phyloP scores from a whole-genome alignment of 2,797 vertebrate species.

The Helostoma temminkii region DNA sequence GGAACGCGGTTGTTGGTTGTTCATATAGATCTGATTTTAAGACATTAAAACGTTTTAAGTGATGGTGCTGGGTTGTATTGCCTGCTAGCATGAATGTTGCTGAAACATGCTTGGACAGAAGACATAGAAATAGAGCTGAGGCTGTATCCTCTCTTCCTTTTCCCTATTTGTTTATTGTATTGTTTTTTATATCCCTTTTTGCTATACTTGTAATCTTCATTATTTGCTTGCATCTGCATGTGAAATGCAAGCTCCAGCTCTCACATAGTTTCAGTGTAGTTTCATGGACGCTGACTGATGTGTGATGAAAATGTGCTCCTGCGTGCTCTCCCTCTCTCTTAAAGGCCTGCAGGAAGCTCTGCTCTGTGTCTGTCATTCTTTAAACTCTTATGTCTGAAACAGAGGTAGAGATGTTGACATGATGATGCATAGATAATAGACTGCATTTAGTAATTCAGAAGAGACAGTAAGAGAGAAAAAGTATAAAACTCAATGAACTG shows the following conservation, averaged over 20 bases:
- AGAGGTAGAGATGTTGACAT: conserved; percentile 20
- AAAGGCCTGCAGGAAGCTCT: conserved; percentile 20
- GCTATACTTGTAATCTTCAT: not conserved
- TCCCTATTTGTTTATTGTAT: conserved; percentile 1
- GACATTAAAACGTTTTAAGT: not conserved
- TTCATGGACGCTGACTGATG: conserved; percentile 30
- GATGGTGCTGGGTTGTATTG: no score
- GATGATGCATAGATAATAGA: conserved; percentile 28
- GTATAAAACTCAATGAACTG: conserved; percentile 24
- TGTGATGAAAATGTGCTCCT: conserved; percentile 36
- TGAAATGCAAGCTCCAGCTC: conserved; percentile 15
- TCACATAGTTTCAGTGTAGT: conserved; percentile 26
- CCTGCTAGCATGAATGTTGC: no score
- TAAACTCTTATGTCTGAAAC: conserved; percentile 23
- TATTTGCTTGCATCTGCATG: not conserved
- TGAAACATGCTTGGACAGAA: no score
- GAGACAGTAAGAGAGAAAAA: conserved; percentile 1
- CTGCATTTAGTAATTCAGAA: conserved; percentile 5
- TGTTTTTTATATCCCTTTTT: not conserved
- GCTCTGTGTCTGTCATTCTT: conserved; percentile 32
- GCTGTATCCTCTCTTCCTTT: not conserved
- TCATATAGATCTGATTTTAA: no score
- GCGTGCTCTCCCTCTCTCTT: conserved; percentile 29
- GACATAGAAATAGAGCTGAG: not conserved
- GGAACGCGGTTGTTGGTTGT: not conserved